phyloP scores from a whole-genome alignment of 2,113 vertebrate genomes.

The Triplophysa siluroides region DNA sequence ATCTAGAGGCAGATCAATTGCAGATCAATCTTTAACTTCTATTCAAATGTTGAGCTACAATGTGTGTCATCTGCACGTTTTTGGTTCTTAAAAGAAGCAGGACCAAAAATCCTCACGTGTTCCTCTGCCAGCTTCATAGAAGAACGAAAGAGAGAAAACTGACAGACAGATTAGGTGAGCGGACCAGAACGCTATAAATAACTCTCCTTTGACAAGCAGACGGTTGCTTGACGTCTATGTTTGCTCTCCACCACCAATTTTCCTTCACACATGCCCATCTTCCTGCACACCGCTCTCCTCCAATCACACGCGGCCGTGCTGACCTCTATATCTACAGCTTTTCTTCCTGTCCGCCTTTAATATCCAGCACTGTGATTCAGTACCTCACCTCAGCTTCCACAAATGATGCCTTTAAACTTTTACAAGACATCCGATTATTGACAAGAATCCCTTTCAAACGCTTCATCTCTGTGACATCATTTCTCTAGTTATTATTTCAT shows the following conservation, averaged over 20 bases:
- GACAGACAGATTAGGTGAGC: conserved; percentile 5
- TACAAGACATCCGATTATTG: not conserved
- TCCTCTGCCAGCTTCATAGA: not conserved
- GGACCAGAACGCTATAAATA: conserved; percentile 22
- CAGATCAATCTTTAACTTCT: not conserved
- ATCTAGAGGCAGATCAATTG: too few species aligned
- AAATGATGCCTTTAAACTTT: not conserved
- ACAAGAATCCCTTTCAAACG: not conserved
- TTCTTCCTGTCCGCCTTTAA: not conserved
- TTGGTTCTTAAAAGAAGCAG: not conserved
- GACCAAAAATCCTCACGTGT: not conserved
- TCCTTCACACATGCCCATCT: not conserved
- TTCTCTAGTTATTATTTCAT: not conserved
- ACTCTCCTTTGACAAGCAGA: not conserved
- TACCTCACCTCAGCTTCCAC: not conserved
- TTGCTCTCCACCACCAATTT: conserved; percentile 5
- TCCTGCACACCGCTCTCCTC: not conserved
- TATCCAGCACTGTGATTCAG: not conserved
- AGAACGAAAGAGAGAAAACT: not conserved
- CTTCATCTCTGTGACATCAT: conserved; percentile 1
- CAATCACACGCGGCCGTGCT: conserved; percentile 7
- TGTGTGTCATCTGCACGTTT: not conserved
- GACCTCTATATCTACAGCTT: not conserved
- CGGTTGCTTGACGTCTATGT: not conserved
- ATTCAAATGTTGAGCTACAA: not conserved